Conservation (phyloP, 64 coral and sea anemone genomes). For the Montipora foliosa region DNA sequence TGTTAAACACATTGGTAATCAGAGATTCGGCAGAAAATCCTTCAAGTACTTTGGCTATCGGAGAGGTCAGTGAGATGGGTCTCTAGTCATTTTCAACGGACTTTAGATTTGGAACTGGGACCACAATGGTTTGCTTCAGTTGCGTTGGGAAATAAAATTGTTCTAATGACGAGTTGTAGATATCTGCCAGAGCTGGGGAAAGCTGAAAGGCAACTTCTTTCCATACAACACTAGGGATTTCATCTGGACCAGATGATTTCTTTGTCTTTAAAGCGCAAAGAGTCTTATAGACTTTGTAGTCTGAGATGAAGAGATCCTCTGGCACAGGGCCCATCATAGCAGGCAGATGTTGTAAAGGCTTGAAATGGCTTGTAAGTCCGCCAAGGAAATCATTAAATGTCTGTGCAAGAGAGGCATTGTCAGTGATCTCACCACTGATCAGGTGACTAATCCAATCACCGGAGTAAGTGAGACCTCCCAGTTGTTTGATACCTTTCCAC, state of each 20-base stretch:
- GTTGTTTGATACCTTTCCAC: background rate
- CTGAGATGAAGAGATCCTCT: background rate
- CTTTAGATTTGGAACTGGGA: background rate
- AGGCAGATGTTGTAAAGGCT: too few species aligned
- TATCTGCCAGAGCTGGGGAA: too few species aligned
- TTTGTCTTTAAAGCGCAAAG: background rate
- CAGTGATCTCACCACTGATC: slow-evolving; percentile 24
- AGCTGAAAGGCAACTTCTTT: too few species aligned
- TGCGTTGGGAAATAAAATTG: background rate
- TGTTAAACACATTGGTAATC: slow-evolving; percentile 4
- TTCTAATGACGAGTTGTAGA: background rate
- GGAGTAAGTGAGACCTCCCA: slow-evolving; percentile 22
- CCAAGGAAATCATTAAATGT: background rate
- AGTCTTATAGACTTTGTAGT: background rate
- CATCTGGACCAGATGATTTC: background rate
- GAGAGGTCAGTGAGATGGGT: background rate
- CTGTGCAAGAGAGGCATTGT: background rate
- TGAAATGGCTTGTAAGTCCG: too few species aligned
- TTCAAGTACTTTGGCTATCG: slow-evolving; percentile 3
- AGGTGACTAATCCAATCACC: slow-evolving; percentile 21
- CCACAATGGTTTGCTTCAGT: background rate
- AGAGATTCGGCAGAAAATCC: background rate
- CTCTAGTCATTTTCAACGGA: too few species aligned
- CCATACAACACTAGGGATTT: background rate
- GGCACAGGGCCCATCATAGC: too few species aligned